A percentile compares a stretch with the other conserved stretches of the same genome.
phyloP scores from a whole-genome alignment of 2,113 vertebrate genomes.

The Sminthopsis crassicaudata region DNA sequence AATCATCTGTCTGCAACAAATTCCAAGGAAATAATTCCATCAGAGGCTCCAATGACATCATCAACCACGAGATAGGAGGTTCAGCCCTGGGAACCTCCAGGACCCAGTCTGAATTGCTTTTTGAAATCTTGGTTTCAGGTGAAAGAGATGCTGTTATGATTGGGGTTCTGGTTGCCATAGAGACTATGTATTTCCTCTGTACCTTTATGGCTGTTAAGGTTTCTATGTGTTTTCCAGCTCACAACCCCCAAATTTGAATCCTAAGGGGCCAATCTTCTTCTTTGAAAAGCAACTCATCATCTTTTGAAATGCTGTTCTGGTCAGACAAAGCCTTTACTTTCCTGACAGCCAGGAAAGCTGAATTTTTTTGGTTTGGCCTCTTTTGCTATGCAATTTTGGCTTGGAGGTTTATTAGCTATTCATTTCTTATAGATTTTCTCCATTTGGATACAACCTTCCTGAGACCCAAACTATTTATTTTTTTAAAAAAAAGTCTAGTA shows the following conservation, averaged over 20 bases:
- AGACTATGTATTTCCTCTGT: neutral
- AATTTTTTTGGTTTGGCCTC: neutral
- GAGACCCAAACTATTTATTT: conserved; percentile 54
- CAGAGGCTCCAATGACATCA: conserved; percentile 79
- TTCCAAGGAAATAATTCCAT: conserved; percentile 78
- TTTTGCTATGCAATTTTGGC: neutral
- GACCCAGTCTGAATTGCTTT: conserved; percentile 20
- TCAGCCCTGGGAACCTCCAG: neutral
- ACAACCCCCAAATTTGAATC: neutral
- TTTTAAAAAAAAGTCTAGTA: neutral
- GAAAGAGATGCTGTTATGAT: neutral
- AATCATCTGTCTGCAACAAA: conserved; percentile 70
- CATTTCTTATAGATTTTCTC: conserved; percentile 30
- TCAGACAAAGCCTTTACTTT: neutral
- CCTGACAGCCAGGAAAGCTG: neutral
- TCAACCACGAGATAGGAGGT: conserved; percentile 72
- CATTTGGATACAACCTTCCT: conserved; percentile 19
- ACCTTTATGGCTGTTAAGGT: neutral
- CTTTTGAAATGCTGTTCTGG: neutral
- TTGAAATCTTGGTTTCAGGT: conserved; percentile 30
- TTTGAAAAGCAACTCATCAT: neutral
- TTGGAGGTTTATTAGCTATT: neutral
- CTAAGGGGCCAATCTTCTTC: neutral
- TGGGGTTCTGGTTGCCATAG: neutral
- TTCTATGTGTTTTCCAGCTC: neutral